Evolutionary conservation across 2,888 invertebrate genomes (phyloP).

Genomic region (Apodemia duryi): DNA sequence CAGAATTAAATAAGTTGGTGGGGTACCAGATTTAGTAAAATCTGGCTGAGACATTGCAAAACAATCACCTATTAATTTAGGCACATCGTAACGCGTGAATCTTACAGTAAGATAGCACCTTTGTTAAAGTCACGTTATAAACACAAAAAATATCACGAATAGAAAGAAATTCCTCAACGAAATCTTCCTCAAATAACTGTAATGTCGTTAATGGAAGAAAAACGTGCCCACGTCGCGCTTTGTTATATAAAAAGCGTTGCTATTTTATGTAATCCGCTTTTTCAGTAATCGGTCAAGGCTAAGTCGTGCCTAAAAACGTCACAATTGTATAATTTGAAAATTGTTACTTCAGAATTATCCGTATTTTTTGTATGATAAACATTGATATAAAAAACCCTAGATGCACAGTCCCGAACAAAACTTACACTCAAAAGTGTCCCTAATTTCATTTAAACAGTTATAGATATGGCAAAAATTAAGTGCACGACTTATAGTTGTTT

Average conservation of each 20-base stretch:
- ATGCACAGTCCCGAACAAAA: too few relatives aligned
- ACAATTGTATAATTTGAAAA: not conserved
- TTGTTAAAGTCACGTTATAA: not conserved
- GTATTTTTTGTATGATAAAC: too few relatives aligned
- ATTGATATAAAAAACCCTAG: too few relatives aligned
- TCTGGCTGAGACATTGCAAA: not conserved
- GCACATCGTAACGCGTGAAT: not conserved
- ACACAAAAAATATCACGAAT: not conserved
- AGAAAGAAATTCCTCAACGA: slow-evolving; percentile 6
- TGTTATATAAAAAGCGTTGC: slow-evolving; percentile 19
- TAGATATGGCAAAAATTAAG: too few relatives aligned
- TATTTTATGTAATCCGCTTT: slow-evolving; percentile 18
- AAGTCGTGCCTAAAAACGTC: not conserved
- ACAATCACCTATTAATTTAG: not conserved
- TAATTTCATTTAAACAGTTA: too few relatives aligned
- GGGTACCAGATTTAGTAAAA: too few relatives aligned
- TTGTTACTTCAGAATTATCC: not conserved
- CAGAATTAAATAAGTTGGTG: too few relatives aligned
- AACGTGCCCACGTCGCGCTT: slow-evolving; percentile 1
- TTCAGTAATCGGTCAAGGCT: slow-evolving; percentile 19
- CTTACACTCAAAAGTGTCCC: too few relatives aligned
- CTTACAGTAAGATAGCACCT: not conserved
- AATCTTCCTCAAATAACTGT: slow-evolving; percentile 11
- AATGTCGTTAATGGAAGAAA: not conserved
- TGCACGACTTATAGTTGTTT: too few relatives aligned